These are phyloP conservation scores for Ylistrum balloti DNA, from an alignment of 1,140 invertebrate species.

Conservation along the genomic window DNA sequence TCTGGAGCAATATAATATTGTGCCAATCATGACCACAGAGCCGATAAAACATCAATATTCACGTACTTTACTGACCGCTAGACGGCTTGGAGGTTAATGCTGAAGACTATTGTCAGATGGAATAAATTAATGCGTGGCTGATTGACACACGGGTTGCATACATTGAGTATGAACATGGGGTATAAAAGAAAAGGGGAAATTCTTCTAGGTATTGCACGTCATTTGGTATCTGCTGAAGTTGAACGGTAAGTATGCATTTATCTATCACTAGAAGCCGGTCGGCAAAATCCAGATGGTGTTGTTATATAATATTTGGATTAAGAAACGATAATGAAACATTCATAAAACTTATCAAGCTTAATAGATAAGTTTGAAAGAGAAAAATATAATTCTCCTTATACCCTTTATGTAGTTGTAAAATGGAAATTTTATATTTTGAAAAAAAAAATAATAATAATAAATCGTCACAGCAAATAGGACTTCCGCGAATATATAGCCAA, in stretches of 20 bases:
- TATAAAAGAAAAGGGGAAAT: not conserved
- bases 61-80: not conserved
- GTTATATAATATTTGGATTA: too few species aligned
- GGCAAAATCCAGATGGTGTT: not conserved
- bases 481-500: too few species aligned
- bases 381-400: too few species aligned
- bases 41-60: conserved; percentile 28
- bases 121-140: not conserved
- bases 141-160: not conserved
- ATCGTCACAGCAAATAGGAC: too few species aligned
- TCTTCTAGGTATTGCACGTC: not conserved
- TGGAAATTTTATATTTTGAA: too few species aligned
- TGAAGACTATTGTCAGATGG: not conserved
- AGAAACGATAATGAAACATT: too few species aligned
- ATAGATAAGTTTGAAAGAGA: too few species aligned
- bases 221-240: not conserved
- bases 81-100: not conserved
- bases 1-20: not conserved
- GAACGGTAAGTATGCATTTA: not conserved
- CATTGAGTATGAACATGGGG: not conserved
- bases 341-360: too few species aligned
- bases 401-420: too few species aligned
- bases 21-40: conserved; percentile 3
- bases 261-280: not conserved
- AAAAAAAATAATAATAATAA: too few species aligned